A percentile compares a stretch with the other conserved stretches of the same genome.
phyloP scores from a whole-genome alignment of 2,113 vertebrate genomes.

The Oryzias melastigma region DNA sequence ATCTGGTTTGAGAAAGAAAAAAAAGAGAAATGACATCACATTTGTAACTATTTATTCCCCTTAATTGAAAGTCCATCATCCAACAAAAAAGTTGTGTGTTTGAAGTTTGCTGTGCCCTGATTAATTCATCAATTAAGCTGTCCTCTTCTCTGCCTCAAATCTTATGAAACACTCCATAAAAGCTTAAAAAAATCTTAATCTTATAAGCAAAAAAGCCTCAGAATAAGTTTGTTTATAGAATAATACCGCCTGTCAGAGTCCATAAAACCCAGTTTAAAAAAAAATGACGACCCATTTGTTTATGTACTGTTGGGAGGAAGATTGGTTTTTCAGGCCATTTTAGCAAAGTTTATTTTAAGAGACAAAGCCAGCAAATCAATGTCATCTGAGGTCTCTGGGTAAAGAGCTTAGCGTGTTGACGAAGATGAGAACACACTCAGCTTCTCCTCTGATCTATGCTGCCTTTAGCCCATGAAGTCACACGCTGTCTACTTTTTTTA shows the following conservation, averaged over 20 bases:
- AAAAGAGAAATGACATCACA: conserved; percentile 1
- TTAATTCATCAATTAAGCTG: conserved; percentile 50
- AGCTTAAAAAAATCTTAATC: conserved; percentile 43
- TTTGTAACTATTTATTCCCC: conserved; percentile 19
- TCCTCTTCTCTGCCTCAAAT: conserved; percentile 32
- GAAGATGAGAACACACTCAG: neutral
- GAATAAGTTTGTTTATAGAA: conserved; percentile 54
- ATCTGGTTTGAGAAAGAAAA: conserved; percentile 17
- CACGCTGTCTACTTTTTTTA: too few species aligned
- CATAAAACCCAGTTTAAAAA: conserved; percentile 38
- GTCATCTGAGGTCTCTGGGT: neutral
- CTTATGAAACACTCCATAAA: conserved; percentile 68
- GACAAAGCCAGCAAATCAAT: neutral
- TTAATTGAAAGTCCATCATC: conserved; percentile 32
- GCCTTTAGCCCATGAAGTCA: too few species aligned
- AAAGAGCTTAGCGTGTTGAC: neutral
- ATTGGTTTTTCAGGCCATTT: neutral
- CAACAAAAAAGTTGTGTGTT: conserved; percentile 41
- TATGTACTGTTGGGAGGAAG: conserved; percentile 30
- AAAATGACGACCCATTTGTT: conserved; percentile 47
- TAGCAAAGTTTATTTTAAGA: neutral
- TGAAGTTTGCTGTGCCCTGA: conserved; percentile 52
- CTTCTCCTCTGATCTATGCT: too few species aligned
- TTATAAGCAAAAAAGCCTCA: conserved; percentile 38
- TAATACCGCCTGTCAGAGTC: conserved; percentile 25